These are phyloP conservation scores for Apodemus speciosus DNA, from an alignment of 2,113 vertebrate species.

Conservation along the genomic window DNA sequence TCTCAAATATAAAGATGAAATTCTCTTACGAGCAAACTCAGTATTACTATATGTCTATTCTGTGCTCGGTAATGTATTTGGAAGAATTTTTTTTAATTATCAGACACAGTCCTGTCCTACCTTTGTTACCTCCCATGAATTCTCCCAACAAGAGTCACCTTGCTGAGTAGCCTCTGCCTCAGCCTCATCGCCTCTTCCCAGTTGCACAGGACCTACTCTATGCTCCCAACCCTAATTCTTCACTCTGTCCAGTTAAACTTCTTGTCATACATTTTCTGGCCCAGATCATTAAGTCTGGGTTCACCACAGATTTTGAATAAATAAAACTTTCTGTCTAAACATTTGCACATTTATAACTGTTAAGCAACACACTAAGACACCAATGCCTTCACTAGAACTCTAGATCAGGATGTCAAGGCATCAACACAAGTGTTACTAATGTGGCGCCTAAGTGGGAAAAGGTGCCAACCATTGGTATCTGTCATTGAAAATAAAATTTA, in stretches of 20 bases:
- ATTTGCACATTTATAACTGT: slow-evolving; percentile 14
- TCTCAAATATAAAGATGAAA: slow-evolving; percentile 37
- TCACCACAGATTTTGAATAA: slow-evolving; percentile 27
- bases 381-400: neutral
- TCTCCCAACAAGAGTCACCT: slow-evolving; percentile 26
- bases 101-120: neutral
- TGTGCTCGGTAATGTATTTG: neutral
- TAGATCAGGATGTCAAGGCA: neutral
- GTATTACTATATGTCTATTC: slow-evolving; percentile 7
- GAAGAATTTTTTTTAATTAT: slow-evolving; percentile 24
- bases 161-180: neutral
- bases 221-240: neutral
- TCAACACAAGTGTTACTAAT: slow-evolving; percentile 24
- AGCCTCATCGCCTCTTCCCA: neutral
- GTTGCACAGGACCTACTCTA: neutral
- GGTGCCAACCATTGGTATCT: neutral
- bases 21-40: neutral
- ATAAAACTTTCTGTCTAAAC: neutral
- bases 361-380: slow-evolving; percentile 5
- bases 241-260: neutral
- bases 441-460: neutral
- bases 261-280: neutral
- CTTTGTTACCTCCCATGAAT: slow-evolving; percentile 21
- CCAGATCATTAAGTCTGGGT: neutral
- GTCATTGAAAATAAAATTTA: neutral